phyloP scores from a whole-genome alignment of 2,797 vertebrate species.

The Discoglossus pictus region DNA sequence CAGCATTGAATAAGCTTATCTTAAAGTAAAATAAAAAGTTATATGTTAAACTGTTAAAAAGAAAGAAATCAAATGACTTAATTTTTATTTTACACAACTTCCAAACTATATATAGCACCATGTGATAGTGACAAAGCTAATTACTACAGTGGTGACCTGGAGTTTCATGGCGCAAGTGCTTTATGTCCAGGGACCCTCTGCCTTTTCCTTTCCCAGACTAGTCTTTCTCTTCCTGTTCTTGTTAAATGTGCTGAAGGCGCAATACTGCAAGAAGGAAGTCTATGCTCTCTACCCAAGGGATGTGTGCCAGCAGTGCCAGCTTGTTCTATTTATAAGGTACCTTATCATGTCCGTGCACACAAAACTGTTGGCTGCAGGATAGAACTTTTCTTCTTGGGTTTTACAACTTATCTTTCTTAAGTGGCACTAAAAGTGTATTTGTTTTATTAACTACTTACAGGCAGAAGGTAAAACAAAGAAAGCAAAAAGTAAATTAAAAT shows the following conservation, averaged over 20 bases:
- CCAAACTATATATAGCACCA: too few species aligned
- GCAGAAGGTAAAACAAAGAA: too few species aligned
- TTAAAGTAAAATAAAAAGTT: too few species aligned
- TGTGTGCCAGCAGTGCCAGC: conserved; percentile 3
- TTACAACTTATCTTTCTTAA: too few species aligned
- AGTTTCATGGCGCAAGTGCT: conserved; percentile 4
- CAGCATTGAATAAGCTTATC: too few species aligned
- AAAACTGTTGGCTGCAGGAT: not conserved
- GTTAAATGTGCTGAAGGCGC: not conserved
- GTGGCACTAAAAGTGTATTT: too few species aligned
- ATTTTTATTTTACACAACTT: too few species aligned
- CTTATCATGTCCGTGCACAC: not conserved
- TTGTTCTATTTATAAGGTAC: conserved; percentile 2
- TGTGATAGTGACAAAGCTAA: too few species aligned
- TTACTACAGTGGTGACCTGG: not conserved
- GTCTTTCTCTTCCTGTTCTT: conserved; percentile 3
- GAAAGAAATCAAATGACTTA: too few species aligned
- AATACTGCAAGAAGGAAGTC: conserved; percentile 3
- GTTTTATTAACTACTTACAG: too few species aligned
- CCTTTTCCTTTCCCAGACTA: conserved; percentile 18
- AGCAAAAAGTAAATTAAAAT: too few species aligned
- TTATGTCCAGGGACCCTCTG: not conserved
- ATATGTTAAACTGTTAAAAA: too few species aligned
- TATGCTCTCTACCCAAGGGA: not conserved
- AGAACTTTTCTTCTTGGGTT: not conserved